Percentiles rank a stretch among this genome's conserved stretches.
Conservation (phyloP, 1,140 invertebrate species). For the Saccostrea echinata region DNA sequence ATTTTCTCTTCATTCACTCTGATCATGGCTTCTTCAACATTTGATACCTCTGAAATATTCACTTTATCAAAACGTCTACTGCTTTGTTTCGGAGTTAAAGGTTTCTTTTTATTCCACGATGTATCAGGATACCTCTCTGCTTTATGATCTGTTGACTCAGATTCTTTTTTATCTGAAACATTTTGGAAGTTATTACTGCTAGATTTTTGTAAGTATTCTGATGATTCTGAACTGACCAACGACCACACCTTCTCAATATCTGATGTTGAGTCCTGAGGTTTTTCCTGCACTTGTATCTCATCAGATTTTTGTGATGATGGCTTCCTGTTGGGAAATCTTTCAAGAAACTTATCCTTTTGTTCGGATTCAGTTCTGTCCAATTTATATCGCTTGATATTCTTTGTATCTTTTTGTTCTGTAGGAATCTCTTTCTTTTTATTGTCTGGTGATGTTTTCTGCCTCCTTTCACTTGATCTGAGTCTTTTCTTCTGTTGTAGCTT, state of each 20-base stretch:
- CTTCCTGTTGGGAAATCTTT: background rate
- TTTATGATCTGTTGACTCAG: background rate
- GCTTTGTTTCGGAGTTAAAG: background rate
- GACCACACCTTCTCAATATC: background rate
- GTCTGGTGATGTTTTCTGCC: background rate
- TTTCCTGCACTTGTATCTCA: background rate
- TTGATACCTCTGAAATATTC: background rate
- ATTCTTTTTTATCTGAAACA: background rate
- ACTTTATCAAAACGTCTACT: background rate
- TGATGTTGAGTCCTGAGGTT: background rate
- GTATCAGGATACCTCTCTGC: background rate
- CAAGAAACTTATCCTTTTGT: background rate
- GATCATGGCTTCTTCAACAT: constrained; percentile 1
- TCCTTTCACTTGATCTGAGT: background rate
- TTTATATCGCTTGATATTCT: background rate
- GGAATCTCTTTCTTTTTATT: background rate
- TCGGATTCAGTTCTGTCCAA: background rate
- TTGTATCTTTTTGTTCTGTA: background rate
- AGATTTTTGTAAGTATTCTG: background rate
- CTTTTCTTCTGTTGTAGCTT: background rate
- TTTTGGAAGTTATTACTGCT: background rate
- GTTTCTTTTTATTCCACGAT: constrained; percentile 3
- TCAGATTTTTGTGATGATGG: background rate
- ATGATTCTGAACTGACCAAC: background rate
- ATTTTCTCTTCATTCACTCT: constrained; percentile 25